These are phyloP conservation scores for Battus philenor DNA, from an alignment of 1,140 invertebrate genomes.

Conservation along the genomic window DNA sequence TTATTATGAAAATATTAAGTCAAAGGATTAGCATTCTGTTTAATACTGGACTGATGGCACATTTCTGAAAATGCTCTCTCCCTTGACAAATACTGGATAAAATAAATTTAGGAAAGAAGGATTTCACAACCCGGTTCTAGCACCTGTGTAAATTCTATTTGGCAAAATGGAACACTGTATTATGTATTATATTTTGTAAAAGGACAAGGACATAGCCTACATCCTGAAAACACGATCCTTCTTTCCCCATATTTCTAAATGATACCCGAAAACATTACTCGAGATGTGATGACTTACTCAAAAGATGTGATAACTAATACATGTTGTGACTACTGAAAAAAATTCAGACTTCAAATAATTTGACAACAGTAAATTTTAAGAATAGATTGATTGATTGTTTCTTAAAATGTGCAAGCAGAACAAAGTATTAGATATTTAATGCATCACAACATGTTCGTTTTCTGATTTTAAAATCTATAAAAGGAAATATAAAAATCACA, in stretches of 20 bases:
- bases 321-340: too few species aligned
- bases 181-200: slow-evolving; percentile 10
- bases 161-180: slow-evolving; percentile 38
- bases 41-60: slow-evolving; percentile 75
- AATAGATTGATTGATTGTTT: too few species aligned
- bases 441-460: slow-evolving; percentile 72
- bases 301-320: slow-evolving; percentile 58
- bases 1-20: slow-evolving; percentile 66
- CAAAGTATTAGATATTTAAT: slow-evolving; percentile 21
- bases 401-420: background rate
- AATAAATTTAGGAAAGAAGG: slow-evolving; percentile 69
- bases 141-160: slow-evolving; percentile 50
- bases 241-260: slow-evolving; percentile 60
- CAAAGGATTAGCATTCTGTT: slow-evolving; percentile 64
- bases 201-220: slow-evolving; percentile 13
- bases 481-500: slow-evolving; percentile 74
- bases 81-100: slow-evolving; percentile 73
- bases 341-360: too few species aligned
- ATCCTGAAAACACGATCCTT: slow-evolving; percentile 40
- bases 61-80: slow-evolving; percentile 62
- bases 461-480: slow-evolving; percentile 66
- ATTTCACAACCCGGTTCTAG: slow-evolving; percentile 70
- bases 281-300: slow-evolving; percentile 39
- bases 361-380: too few species aligned
- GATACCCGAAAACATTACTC: slow-evolving; percentile 52